Base-by-base conservation (phyloP, 2,113 vertebrate genomes). In the Psilopsiagon aurifrons region DNA sequence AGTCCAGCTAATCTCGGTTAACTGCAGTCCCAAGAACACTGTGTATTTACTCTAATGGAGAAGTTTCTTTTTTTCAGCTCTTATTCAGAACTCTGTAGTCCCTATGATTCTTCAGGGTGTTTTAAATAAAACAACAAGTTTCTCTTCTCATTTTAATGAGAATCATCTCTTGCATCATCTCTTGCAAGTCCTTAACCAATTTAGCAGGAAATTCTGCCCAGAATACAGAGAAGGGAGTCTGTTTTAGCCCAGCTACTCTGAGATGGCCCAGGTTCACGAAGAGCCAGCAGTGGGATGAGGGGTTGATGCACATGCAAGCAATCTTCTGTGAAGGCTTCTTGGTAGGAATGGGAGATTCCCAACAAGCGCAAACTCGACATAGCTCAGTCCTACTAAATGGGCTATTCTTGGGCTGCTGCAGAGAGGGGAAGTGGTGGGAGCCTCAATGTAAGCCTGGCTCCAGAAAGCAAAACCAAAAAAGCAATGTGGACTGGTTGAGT, bases 371-470 rank as follows among this genome's bases (percentile, higher is more conserved):
- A 68, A 57, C 39, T 46, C 28, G 8, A 10, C 0, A 2, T 23
- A n/a, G 33, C 27, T 47, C 1, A 1, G 41, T 82, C 76, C 51
- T 23, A 76, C 69, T 57, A 95, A 83, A 62, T 46, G 63, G 39
- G 28, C 84, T 93, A 20, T 73, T 95, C 55, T 86, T 52, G 77
- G 66, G 62, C 69, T 73, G 8, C 62, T 86, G 47, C 70, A 57
- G 67, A 83, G 77, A 92, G 77, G 69, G 95, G 94, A 96, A 93
- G 93, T 95, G 33, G 29, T 44, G 39, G 27, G 9, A 88, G 51
- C 27, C 49, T 66, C 82, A 39, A 33, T 31, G 7, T 20, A 28
- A 88, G 63, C 23, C 79, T 52, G 22, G 29, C 47, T 90, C 59
- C 49, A 70, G 62, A 47, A 20, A 77, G 27, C 0, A 9, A 37